Evolutionary conservation across 2,888 invertebrate genomes (phyloP), one percentile per base, ranked within the genome.

Genomic region (Cosmopolites sordidus): DNA sequence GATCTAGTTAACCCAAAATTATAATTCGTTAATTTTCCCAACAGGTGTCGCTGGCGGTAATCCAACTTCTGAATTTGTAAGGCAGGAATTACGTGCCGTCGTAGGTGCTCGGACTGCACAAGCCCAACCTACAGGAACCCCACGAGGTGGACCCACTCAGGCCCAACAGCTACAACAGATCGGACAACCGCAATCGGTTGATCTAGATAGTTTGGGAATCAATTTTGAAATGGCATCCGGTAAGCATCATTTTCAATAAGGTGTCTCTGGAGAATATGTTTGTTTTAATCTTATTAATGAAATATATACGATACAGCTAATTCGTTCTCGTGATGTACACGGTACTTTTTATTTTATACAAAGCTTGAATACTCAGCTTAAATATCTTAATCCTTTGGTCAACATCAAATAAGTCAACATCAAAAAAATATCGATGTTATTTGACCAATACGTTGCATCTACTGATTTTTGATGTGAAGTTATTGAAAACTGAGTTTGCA

Each of bases 61-160:
- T 72, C 82, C 84, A 55, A 72, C 74, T 22, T 89, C 92, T 45
- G 93, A 93, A 76, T 93, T 87, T 76, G 93, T 94, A 63, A 84
- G 92, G 68, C 92, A 94, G 76, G 92, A 93, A 76, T 77, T 95
- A 67, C 82, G 93, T 64, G 91, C 92, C 43, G 86, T 89, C 59
- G 92, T 94, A 54, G 92, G 89, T 62, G 91, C 89, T 48, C 82
- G 93, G 67, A 87, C 88, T 30, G 74, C 73, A 27, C 71, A 72
- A 60, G 62, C 78, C 69, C 63, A 77, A 74, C 69, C 60, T 49
- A 57, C 52, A 1, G 48, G 30, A 48, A 58, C 46, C 15, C 60
- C 51, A 51, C 53, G 50, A 44, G 47, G 56, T 40, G 58, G 50
- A 43, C 58, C 52, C 51, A 30, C 42, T 16, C 57, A 38, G 42